phyloP scores from a whole-genome alignment of 2,888 invertebrate genomes.

The Chrysotoxum bicinctum region DNA sequence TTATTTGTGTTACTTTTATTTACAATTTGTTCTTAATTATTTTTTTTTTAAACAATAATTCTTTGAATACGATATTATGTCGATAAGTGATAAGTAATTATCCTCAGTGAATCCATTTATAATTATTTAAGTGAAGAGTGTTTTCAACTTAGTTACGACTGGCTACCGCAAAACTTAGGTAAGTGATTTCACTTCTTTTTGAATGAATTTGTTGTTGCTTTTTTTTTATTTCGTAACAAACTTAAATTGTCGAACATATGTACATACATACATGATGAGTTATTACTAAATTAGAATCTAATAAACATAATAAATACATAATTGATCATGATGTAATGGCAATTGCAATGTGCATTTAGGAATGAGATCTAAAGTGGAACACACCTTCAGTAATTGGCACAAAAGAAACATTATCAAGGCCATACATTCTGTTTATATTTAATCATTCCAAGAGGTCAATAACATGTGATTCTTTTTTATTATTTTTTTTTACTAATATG shows the following conservation, averaged over 20 bases:
- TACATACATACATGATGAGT: too few species aligned
- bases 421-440: too few species aligned
- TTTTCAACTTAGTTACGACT: not conserved
- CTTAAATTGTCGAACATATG: too few species aligned
- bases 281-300: not conserved
- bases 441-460: too few species aligned
- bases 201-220: not conserved
- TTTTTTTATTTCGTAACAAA: slow-evolving; percentile 4
- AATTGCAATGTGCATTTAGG: not conserved
- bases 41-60: not conserved
- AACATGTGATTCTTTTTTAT: too few species aligned
- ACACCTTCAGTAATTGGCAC: too few species aligned
- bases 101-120: not conserved
- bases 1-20: slow-evolving; percentile 11
- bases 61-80: not conserved
- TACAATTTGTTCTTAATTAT: not conserved
- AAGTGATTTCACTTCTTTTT: slow-evolving; percentile 16
- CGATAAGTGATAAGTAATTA: not conserved
- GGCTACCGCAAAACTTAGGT: not conserved
- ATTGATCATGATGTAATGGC: slow-evolving; percentile 5
- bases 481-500: too few species aligned
- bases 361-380: not conserved
- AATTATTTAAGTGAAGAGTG: slow-evolving; percentile 28
- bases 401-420: too few species aligned
- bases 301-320: not conserved